These are phyloP conservation scores for Hedychridium roseum DNA, from an alignment of 2,888 invertebrate genomes.

Conservation along the genomic window DNA sequence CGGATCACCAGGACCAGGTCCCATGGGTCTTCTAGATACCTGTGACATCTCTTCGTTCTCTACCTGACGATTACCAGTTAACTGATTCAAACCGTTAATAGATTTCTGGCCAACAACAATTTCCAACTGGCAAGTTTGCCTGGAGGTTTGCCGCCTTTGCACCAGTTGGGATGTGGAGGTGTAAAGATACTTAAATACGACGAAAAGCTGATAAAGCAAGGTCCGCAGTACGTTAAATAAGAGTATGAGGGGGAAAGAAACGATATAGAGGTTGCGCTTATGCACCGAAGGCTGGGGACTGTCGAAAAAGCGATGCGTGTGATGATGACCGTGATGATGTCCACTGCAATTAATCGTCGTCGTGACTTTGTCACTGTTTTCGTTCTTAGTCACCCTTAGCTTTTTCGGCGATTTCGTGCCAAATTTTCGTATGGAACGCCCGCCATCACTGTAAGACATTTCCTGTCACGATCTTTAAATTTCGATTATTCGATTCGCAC, in stretches of 20 bases:
- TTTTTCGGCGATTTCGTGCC: constrained; percentile 64
- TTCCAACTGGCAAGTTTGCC: constrained; percentile 66
- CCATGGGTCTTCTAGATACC: constrained; percentile 57
- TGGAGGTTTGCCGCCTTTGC: constrained; percentile 66
- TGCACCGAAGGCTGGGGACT: constrained; percentile 79
- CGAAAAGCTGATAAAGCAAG: constrained; percentile 84
- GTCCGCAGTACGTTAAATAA: constrained; percentile 85
- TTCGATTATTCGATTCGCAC: constrained; percentile 12
- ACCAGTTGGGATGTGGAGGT: constrained; percentile 81
- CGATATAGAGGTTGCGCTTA: constrained; percentile 87
- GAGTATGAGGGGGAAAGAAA: constrained; percentile 87
- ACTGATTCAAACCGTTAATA: constrained; percentile 38
- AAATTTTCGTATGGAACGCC: constrained; percentile 64
- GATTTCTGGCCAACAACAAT: constrained; percentile 63
- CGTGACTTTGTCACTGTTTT: constrained; percentile 56
- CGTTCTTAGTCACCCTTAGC: constrained; percentile 58
- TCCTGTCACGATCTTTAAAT: constrained; percentile 38
- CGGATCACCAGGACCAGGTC: constrained; percentile 82
- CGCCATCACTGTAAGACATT: constrained; percentile 64
- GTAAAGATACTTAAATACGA: constrained; percentile 86
- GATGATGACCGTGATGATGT: constrained; percentile 49
- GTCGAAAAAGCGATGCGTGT: constrained; percentile 48
- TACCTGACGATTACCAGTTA: constrained; percentile 44
- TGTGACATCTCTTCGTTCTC: constrained; percentile 66
- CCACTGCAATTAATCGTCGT: constrained; percentile 56